These are phyloP conservation scores for Ateles fusciceps DNA, from an alignment of 2,797 vertebrate genomes.

Conservation along the genomic window DNA sequence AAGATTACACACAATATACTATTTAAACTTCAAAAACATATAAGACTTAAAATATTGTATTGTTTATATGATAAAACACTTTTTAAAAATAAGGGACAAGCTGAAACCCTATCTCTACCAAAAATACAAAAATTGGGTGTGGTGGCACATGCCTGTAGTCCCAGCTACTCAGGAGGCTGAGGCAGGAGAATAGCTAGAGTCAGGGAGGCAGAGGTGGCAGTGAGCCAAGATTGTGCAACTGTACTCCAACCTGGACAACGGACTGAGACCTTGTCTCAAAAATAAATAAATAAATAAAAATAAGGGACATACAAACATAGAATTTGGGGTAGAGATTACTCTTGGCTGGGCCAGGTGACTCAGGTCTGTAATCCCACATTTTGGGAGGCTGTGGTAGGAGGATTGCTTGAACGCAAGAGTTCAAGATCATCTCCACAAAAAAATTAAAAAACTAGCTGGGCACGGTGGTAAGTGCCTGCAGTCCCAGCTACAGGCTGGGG, in stretches of 20 bases:
- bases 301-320: background rate
- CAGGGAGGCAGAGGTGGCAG: background rate
- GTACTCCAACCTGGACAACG: background rate
- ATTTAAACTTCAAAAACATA: background rate
- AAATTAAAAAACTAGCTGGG: background rate
- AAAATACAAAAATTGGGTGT: background rate
- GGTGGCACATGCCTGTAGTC: background rate
- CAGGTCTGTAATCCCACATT: background rate
- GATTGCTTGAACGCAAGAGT: background rate
- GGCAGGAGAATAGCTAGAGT: background rate
- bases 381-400: background rate
- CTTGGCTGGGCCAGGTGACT: background rate
- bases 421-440: background rate
- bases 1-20: background rate
- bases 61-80: background rate
- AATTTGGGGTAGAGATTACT: background rate
- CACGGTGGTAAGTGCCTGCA: background rate
- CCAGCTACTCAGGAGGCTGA: background rate
- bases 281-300: background rate
- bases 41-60: background rate
- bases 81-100: background rate
- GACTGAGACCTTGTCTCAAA: background rate
- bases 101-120: background rate
- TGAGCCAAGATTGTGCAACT: background rate
- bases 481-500: background rate